Evolutionary conservation across 2,888 invertebrate genomes (phyloP).

Genomic region (Epinotia brunnichana): DNA sequence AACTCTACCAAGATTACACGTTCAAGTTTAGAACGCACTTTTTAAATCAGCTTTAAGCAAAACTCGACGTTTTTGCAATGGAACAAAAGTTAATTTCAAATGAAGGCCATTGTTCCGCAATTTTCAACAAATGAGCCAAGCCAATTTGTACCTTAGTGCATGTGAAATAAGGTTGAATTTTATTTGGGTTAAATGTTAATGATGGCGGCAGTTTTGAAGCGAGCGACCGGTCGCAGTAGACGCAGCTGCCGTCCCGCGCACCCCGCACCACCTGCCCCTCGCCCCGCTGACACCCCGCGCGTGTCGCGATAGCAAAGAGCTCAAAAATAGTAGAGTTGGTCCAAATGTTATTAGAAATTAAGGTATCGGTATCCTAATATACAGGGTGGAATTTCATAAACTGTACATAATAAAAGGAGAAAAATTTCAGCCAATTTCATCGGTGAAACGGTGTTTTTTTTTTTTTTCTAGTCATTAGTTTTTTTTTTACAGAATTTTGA

Average conservation of each 20-base stretch:
- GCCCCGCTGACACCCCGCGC: constrained; percentile 66
- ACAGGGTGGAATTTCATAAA: no score
- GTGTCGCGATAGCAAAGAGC: constrained; percentile 73
- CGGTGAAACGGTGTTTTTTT: no score
- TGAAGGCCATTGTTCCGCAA: constrained; percentile 4
- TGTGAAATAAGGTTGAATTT: constrained; percentile 45
- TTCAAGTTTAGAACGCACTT: constrained; percentile 32
- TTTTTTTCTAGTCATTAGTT: no score
- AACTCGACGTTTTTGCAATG: neutral
- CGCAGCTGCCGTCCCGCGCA: constrained; percentile 74
- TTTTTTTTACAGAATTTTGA: no score
- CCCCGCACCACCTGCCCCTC: constrained; percentile 56
- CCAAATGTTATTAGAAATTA: neutral
- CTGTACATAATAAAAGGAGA: no score
- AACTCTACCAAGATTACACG: constrained; percentile 32
- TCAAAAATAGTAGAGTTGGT: constrained; percentile 34
- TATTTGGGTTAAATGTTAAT: constrained; percentile 51
- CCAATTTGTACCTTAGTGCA: neutral
- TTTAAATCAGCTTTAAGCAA: neutral
- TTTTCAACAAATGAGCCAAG: neutral
- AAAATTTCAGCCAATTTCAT: no score
- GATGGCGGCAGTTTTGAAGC: constrained; percentile 76
- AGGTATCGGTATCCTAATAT: no score
- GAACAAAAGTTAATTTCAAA: constrained; percentile 8
- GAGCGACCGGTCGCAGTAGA: constrained; percentile 75